Conservation (phyloP, 2,113 vertebrate genomes). For the Oncorhynchus keta region DNA sequence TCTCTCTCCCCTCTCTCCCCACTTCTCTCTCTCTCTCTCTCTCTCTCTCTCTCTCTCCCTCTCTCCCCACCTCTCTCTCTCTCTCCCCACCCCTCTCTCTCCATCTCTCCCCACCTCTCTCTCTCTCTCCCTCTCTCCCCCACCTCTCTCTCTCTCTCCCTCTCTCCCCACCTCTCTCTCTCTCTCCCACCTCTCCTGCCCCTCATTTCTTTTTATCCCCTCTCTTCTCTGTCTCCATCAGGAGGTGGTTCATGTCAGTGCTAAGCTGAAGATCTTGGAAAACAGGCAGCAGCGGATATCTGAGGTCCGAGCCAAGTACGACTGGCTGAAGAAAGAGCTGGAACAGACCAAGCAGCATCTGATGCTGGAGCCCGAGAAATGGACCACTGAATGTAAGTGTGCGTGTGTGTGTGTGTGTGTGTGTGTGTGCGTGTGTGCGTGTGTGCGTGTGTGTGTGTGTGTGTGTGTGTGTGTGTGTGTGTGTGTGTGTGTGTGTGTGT, state of each 20-base stretch:
- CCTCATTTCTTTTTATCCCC: not conserved
- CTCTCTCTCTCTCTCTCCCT: no score
- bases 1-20: no score
- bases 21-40: no score
- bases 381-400: conserved; percentile 94
- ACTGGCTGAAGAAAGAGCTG: conserved; percentile 95
- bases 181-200: no score
- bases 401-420: conserved; percentile 42
- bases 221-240: conserved; percentile 43
- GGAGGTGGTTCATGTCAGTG: conserved; percentile 84
- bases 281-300: conserved; percentile 93
- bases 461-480: not conserved
- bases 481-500: not conserved
- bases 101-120: no score
- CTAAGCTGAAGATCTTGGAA: conserved; percentile 89
- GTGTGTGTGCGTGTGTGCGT: conserved; percentile 41
- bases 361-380: conserved; percentile 96
- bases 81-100: no score
- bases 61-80: no score
- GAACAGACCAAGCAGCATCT: conserved; percentile 93
- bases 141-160: no score
- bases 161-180: no score
- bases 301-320: conserved; percentile 91
- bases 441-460: conserved; percentile 39
- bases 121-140: no score